Conservation (phyloP, 1,140 invertebrate species). For the Eufriesea mexicana region DNA sequence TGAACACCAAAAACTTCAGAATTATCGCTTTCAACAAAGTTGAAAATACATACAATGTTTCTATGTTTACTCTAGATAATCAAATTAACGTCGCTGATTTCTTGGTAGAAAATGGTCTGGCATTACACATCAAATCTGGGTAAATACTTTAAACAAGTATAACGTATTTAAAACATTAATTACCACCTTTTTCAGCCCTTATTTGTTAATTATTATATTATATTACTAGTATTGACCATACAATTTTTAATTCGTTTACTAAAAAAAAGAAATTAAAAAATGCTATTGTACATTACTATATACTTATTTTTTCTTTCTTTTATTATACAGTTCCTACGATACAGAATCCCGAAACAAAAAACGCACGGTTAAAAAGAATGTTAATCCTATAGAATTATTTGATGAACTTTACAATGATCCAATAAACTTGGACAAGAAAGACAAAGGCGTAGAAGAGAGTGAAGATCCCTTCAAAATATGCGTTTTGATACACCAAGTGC, state of each 20-base stretch:
- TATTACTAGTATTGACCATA: not conserved
- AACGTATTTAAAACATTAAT: no score
- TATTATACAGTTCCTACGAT: not conserved
- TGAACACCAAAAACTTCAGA: not conserved
- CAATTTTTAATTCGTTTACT: not conserved
- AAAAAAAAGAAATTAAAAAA: not conserved
- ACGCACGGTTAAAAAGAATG: not conserved
- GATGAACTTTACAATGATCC: not conserved
- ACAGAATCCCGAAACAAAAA: not conserved
- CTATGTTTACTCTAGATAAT: constrained; percentile 54
- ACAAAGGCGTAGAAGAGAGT: not conserved
- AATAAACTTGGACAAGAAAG: not conserved
- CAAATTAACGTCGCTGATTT: constrained; percentile 65
- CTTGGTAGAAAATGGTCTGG: constrained; percentile 61
- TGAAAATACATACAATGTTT: constrained; percentile 53
- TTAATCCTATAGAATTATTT: not conserved
- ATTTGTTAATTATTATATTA: not conserved
- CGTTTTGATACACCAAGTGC: constrained; percentile 79
- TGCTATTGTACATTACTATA: no score
- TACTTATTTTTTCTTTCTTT: not conserved
- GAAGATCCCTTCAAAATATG: constrained; percentile 81
- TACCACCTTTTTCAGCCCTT: no score
- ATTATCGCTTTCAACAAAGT: constrained; percentile 57
- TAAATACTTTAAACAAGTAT: constrained; percentile 30
- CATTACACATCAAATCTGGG: constrained; percentile 59